Evolutionary conservation across 2,113 vertebrate species (phyloP).

Genomic region (Limnothrissa miodon): DNA sequence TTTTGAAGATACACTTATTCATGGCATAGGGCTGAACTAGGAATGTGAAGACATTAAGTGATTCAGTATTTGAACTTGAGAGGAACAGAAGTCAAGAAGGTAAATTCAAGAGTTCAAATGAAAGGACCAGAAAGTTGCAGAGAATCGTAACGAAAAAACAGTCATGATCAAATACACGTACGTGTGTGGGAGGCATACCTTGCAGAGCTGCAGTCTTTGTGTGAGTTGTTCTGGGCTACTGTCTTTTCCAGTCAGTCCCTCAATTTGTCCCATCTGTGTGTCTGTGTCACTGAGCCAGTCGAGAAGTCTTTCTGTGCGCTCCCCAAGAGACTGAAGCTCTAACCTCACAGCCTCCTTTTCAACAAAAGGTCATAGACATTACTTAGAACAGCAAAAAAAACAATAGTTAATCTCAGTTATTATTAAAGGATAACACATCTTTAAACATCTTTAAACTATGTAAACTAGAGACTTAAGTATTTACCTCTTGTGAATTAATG

Average conservation of each 20-base stretch:
- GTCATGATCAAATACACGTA: neutral
- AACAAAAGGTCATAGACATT: neutral
- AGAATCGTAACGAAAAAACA: neutral
- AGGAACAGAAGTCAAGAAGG: neutral
- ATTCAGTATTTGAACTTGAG: neutral
- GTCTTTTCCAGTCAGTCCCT: conserved; percentile 37
- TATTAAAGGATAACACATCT: no score
- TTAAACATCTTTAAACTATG: no score
- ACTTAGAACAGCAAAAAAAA: neutral
- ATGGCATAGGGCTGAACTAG: no score
- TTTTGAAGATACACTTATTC: no score
- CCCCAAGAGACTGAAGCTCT: conserved; percentile 66
- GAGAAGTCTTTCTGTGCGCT: conserved; percentile 72
- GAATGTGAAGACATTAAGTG: neutral
- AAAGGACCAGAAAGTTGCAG: neutral
- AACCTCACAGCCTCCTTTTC: conserved; percentile 63
- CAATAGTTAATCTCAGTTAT: neutral
- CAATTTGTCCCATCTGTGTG: conserved; percentile 38
- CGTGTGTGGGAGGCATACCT: conserved; percentile 57
- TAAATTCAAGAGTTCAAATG: neutral
- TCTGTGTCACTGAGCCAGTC: conserved; percentile 72
- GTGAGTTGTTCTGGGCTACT: conserved; percentile 42
- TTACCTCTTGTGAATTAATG: conserved; percentile 77
- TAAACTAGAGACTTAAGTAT: neutral
- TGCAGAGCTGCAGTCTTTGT: conserved; percentile 66